A percentile compares a stretch with the other conserved stretches of the same genome.
Conservation (phyloP, 2,113 vertebrate species). For the cattle (Bos taurus) region DNA sequence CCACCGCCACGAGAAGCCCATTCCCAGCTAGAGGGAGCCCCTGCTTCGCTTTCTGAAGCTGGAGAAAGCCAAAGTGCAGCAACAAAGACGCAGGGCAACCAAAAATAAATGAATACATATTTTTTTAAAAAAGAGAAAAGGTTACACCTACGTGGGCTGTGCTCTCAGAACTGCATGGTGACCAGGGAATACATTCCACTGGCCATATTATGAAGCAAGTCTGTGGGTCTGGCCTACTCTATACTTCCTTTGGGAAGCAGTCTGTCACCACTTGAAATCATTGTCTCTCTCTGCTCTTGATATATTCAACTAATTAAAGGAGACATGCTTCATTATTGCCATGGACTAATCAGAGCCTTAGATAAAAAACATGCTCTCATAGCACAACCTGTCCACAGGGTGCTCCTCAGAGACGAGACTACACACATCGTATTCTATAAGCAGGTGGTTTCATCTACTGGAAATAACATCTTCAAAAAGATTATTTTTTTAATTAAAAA, state of each 20-base stretch:
- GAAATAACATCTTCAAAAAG: not conserved
- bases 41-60: not conserved
- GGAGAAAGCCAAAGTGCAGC: not conserved
- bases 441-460: not conserved
- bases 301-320: not conserved
- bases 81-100: not conserved
- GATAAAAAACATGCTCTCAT: not conserved
- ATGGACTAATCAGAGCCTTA: not conserved
- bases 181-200: not conserved
- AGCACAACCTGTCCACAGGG: not conserved
- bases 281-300: not conserved
- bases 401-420: not conserved
- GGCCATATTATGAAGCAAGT: not conserved
- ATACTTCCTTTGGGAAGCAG: not conserved
- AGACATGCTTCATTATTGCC: not conserved
- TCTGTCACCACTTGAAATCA: not conserved
- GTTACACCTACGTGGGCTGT: not conserved
- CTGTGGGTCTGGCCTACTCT: not conserved
- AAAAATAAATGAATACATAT: not conserved
- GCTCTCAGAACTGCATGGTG: not conserved
- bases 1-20: accelerated
- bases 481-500: not conserved
- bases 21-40: not conserved
- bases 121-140: not conserved
- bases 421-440: not conserved